phyloP scores from a whole-genome alignment of 2,888 invertebrate genomes.

The Erebia epiphron region DNA sequence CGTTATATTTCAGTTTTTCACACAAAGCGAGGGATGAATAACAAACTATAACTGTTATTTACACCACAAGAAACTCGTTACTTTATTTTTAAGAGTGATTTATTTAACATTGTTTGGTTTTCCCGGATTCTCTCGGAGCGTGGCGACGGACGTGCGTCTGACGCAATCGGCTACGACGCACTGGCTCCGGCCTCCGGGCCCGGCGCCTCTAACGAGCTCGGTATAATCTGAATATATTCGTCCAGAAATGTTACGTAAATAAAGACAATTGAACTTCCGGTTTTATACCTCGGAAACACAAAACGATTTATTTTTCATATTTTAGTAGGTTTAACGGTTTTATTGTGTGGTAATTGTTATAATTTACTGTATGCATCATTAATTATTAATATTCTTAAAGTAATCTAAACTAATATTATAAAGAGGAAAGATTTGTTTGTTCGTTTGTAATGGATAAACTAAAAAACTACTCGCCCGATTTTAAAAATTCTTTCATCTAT shows the following conservation, averaged over 20 bases:
- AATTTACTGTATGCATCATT: no score
- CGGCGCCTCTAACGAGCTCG: background rate
- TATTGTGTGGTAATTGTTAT: background rate
- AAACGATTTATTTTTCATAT: background rate
- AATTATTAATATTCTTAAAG: no score
- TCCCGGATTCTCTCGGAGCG: constrained; percentile 23
- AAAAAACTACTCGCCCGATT: no score
- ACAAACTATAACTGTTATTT: background rate
- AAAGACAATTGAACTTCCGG: constrained; percentile 10
- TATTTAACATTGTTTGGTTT: constrained; percentile 21
- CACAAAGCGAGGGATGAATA: background rate
- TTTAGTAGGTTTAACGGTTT: background rate
- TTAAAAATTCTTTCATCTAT: no score
- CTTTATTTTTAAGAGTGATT: constrained; percentile 5
- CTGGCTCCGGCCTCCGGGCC: constrained; percentile 44
- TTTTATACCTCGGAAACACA: background rate
- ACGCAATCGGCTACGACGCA: constrained; percentile 52
- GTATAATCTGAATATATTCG: constrained; percentile 18
- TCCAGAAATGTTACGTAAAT: constrained; percentile 31
- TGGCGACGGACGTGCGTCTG: constrained; percentile 41
- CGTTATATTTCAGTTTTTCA: background rate
- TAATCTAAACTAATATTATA: no score
- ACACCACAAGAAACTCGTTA: background rate
- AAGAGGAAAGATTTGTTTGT: no score
- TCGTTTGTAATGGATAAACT: no score